Percentiles rank a stretch among this genome's conserved stretches.
These are phyloP conservation scores for Motacilla tschutschensis DNA, from an alignment of 2,113 vertebrate species.

Conservation along the genomic window DNA sequence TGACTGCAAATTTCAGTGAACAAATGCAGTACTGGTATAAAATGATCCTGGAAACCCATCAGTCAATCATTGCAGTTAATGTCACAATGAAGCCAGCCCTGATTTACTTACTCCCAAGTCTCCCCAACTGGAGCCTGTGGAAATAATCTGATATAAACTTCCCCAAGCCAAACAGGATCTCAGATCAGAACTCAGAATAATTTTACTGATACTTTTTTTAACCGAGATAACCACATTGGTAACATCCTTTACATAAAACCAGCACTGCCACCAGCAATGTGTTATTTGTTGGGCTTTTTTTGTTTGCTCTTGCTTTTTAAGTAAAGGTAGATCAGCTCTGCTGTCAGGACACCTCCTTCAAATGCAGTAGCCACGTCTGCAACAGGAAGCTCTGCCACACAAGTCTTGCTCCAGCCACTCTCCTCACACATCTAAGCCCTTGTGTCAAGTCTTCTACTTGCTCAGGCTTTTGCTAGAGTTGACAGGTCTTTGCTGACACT, in stretches of 20 bases:
- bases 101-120: not conserved
- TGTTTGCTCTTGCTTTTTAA: not conserved
- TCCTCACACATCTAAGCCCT: not conserved
- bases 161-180: not conserved
- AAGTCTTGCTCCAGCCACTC: not conserved
- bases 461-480: not conserved
- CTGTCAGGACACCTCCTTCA: not conserved
- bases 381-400: not conserved
- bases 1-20: not conserved
- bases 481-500: conserved; percentile 6
- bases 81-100: not conserved
- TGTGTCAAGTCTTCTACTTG: not conserved
- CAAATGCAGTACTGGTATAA: not conserved
- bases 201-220: not conserved
- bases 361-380: not conserved
- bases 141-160: not conserved
- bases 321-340: not conserved
- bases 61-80: not conserved
- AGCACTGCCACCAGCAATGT: not conserved
- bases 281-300: not conserved
- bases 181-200: not conserved
- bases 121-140: not conserved
- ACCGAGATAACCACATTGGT: not conserved
- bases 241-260: not conserved
- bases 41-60: not conserved